These are phyloP conservation scores for Drosophila peninsularis DNA, from an alignment of 2,888 invertebrate species.

Conservation along the genomic window DNA sequence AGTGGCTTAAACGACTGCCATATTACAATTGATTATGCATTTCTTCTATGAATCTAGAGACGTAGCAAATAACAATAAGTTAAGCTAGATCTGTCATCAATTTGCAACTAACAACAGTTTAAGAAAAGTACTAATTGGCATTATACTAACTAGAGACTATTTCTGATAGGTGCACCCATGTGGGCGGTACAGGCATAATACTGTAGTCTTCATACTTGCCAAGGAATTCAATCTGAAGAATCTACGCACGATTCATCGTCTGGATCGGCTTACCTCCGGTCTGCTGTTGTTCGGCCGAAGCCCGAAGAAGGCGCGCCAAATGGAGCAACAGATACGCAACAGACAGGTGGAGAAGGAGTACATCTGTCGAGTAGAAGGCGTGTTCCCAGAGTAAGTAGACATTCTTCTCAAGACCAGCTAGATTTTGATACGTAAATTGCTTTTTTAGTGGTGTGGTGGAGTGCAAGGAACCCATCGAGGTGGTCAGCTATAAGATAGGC, in stretches of 20 bases:
- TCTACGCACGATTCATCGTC: constrained; percentile 96
- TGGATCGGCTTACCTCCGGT: constrained; percentile 97
- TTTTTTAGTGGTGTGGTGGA: constrained; percentile 91
- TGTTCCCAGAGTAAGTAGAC: constrained; percentile 93
- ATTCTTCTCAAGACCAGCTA: neutral
- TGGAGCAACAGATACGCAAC: constrained; percentile 97
- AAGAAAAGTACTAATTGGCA: neutral
- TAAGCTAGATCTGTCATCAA: constrained; percentile 8
- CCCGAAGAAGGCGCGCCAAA: constrained; percentile 95
- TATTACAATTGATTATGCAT: constrained; percentile 68
- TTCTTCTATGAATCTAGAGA: constrained; percentile 5
- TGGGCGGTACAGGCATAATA: constrained; percentile 98
- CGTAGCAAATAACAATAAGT: constrained; percentile 8
- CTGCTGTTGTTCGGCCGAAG: constrained; percentile 96
- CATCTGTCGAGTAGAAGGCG: constrained; percentile 96
- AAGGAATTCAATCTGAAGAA: constrained; percentile 98
- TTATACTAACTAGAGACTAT: neutral
- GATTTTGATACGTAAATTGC: fast-evolving
- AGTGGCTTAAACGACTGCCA: constrained; percentile 95
- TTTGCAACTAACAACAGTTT: constrained; percentile 2
- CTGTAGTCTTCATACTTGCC: constrained; percentile 97
- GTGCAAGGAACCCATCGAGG: constrained; percentile 95
- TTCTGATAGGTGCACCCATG: constrained; percentile 95
- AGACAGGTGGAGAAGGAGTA: constrained; percentile 97
- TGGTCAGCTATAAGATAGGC: constrained; percentile 97